Evolutionary conservation across 2,888 invertebrate species (phyloP).

Genomic region (Melanotus villosus): DNA sequence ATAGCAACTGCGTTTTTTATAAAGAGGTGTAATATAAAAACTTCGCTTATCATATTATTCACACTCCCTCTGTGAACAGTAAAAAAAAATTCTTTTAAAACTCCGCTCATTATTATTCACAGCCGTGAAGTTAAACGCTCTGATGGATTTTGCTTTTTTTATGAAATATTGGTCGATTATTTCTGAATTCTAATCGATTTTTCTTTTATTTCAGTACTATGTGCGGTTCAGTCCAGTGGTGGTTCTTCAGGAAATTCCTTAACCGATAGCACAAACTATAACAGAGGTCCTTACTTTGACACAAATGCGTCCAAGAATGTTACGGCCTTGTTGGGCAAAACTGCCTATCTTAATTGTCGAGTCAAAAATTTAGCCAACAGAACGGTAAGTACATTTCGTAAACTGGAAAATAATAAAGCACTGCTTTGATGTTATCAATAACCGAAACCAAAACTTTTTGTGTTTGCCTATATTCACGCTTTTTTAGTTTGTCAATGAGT

Average conservation of each 20-base stretch:
- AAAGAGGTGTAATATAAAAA: slow-evolving; percentile 34
- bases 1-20: slow-evolving; percentile 38
- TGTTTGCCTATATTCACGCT: too few species aligned
- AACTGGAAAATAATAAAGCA: background rate
- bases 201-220: slow-evolving; percentile 58
- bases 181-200: slow-evolving; percentile 13
- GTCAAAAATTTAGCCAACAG: slow-evolving; percentile 93
- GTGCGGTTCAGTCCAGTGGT: slow-evolving; percentile 62
- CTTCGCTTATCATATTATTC: slow-evolving; percentile 33
- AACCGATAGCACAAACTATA: slow-evolving; percentile 58
- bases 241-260: slow-evolving; percentile 62
- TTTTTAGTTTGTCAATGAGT: too few species aligned
- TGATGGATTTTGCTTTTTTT: background rate
- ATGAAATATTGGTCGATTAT: background rate
- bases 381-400: slow-evolving; percentile 77
- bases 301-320: slow-evolving; percentile 70
- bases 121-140: background rate
- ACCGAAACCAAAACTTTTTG: too few species aligned
- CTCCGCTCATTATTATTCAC: background rate
- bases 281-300: slow-evolving; percentile 67
- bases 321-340: slow-evolving; percentile 90
- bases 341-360: slow-evolving; percentile 90
- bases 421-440: too few species aligned
- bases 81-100: background rate
- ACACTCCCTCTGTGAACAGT: slow-evolving; percentile 6